phyloP scores from a whole-genome alignment of 2,113 vertebrate species.

The Malurus cyaneus region DNA sequence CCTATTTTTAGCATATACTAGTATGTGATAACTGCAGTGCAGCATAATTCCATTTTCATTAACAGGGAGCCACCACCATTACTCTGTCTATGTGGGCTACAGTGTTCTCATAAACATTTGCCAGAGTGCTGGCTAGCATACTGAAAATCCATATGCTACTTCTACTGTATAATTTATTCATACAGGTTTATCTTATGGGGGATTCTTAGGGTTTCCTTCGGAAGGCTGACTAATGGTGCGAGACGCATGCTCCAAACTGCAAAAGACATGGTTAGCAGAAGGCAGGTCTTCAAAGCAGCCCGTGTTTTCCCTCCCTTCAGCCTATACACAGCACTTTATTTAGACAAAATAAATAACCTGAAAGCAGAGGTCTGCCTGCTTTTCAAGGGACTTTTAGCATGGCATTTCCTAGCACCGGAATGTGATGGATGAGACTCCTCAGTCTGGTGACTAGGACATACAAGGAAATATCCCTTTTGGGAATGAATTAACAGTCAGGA shows the following conservation, averaged over 20 bases:
- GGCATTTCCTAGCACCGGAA: rapidly evolving
- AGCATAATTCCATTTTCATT: neutral
- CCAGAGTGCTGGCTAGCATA: neutral
- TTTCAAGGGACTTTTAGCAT: neutral
- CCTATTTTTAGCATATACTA: neutral
- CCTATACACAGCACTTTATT: neutral
- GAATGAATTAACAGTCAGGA: neutral
- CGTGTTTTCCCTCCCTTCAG: neutral
- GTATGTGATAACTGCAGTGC: neutral
- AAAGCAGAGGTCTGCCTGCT: neutral
- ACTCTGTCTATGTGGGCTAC: neutral
- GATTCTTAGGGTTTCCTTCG: neutral
- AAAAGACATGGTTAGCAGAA: neutral
- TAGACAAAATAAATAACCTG: neutral
- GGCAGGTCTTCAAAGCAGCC: neutral
- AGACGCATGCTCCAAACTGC: neutral
- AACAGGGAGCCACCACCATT: neutral
- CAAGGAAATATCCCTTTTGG: neutral
- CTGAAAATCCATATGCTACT: conserved; percentile 34
- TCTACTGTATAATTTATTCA: conserved; percentile 12
- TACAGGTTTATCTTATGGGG: neutral
- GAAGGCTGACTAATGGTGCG: neutral
- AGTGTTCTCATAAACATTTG: neutral
- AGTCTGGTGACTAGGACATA: neutral
- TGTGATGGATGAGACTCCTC: neutral